A percentile compares a stretch with the other conserved stretches of the same genome.
Evolutionary conservation across 2,113 vertebrate species (phyloP).

Genomic region (Mirounga angustirostris): DNA sequence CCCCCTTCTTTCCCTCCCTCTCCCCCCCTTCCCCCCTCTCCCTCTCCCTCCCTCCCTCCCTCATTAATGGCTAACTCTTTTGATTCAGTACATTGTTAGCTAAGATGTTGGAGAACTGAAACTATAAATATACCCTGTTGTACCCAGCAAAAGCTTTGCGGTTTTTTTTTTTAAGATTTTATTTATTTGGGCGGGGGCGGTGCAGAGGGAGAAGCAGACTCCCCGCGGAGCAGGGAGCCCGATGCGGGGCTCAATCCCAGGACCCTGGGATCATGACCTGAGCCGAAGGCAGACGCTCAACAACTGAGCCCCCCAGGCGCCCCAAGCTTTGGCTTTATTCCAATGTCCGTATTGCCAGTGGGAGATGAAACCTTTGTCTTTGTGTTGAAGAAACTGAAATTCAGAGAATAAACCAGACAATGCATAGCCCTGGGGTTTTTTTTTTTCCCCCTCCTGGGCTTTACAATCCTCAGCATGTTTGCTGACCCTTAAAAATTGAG

Average conservation of each 20-base stretch:
- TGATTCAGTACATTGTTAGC: constrained; percentile 3
- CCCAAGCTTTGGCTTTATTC: constrained; percentile 3
- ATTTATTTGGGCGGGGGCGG: too few species aligned
- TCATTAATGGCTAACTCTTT: constrained; percentile 14
- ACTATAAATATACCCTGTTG: constrained; percentile 3
- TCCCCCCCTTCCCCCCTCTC: neutral
- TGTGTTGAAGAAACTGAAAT: constrained; percentile 36
- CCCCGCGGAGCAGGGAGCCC: neutral
- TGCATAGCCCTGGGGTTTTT: neutral
- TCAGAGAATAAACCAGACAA: neutral
- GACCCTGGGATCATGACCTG: too few species aligned
- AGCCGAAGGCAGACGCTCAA: neutral
- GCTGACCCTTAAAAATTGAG: neutral
- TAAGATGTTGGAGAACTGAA: constrained; percentile 41
- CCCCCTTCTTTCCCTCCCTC: neutral
- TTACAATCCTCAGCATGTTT: neutral
- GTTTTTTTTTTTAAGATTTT: neutral
- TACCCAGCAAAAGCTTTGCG: constrained; percentile 4
- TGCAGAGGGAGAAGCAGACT: too few species aligned
- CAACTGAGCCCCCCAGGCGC: neutral
- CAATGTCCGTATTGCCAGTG: neutral
- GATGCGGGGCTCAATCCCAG: too few species aligned
- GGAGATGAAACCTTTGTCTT: constrained; percentile 32
- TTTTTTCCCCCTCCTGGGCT: neutral
- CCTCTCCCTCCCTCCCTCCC: neutral